Evolutionary conservation across 2,888 invertebrate genomes (phyloP).

Genomic region (Acleris emargana): DNA sequence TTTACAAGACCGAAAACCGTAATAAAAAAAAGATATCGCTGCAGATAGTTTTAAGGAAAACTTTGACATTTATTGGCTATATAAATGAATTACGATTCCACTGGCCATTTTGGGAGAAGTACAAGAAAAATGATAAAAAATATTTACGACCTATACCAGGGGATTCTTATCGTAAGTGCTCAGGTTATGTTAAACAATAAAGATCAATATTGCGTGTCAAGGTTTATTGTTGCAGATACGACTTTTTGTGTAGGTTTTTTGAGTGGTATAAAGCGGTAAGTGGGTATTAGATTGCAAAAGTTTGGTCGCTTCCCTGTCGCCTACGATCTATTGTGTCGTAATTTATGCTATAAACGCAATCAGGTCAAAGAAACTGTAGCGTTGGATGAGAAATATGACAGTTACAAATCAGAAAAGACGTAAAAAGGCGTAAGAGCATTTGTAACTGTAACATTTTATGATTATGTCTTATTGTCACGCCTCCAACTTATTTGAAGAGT

Average conservation of each 20-base stretch:
- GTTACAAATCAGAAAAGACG: conserved; percentile 25
- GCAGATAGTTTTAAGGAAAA: conserved; percentile 61
- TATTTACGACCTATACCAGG: conserved; percentile 54
- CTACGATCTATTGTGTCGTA: conserved; percentile 20
- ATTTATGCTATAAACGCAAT: conserved; percentile 12
- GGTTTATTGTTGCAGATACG: conserved; percentile 19
- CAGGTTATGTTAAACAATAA: conserved; percentile 34
- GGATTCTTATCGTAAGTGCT: conserved; percentile 24
- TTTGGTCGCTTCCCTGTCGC: conserved; percentile 8
- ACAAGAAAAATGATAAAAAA: conserved; percentile 49
- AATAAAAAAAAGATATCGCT: conserved; percentile 42
- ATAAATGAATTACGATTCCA: conserved; percentile 63
- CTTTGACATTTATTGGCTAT: conserved; percentile 65
- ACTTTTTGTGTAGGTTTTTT: conserved; percentile 16
- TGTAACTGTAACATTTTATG: background rate
- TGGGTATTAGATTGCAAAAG: conserved; percentile 24
- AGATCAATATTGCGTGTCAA: conserved; percentile 36
- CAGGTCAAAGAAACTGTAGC: conserved; percentile 10
- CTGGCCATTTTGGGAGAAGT: conserved; percentile 58
- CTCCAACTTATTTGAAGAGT: too few species aligned
- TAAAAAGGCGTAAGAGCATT: conserved; percentile 4
- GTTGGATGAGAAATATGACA: conserved; percentile 20
- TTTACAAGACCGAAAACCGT: conserved; percentile 36
- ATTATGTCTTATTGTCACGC: too few species aligned
- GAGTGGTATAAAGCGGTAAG: conserved; percentile 9